Percentiles rank a stretch among this genome's conserved stretches.
phyloP scores from a whole-genome alignment of 2,113 vertebrate species.

The Saguinus imperator region DNA sequence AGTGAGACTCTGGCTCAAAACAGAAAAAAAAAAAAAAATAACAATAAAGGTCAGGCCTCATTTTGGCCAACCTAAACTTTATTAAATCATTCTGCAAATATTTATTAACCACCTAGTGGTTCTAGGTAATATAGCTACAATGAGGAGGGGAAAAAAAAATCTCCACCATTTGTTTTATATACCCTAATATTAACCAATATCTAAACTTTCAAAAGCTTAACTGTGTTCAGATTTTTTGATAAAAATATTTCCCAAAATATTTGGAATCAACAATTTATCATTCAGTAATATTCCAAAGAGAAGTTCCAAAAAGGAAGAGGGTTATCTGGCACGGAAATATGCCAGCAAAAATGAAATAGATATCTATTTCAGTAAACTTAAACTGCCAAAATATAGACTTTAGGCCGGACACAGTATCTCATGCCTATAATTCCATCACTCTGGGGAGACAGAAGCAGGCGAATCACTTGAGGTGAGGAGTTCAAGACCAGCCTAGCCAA shows the following conservation, averaged over 20 bases:
- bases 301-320: conserved; percentile 73
- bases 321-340: conserved; percentile 79
- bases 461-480: no score
- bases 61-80: conserved; percentile 12
- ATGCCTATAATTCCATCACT: no score
- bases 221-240: neutral
- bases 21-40: no score
- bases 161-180: neutral
- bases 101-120: neutral
- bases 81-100: conserved; percentile 23
- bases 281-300: conserved; percentile 80
- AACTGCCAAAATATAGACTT: conserved; percentile 79
- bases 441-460: no score
- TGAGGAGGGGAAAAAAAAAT: neutral
- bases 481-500: no score
- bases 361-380: conserved; percentile 82
- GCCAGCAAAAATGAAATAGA: conserved; percentile 77
- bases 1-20: no score
- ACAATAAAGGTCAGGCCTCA: no score
- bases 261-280: conserved; percentile 83
- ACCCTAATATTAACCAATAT: neutral
- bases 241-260: conserved; percentile 77
- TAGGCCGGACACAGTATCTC: no score
- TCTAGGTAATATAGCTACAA: neutral
- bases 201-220: neutral